Conservation (phyloP, 1,140 invertebrate species). For the Nephila pilipes region DNA sequence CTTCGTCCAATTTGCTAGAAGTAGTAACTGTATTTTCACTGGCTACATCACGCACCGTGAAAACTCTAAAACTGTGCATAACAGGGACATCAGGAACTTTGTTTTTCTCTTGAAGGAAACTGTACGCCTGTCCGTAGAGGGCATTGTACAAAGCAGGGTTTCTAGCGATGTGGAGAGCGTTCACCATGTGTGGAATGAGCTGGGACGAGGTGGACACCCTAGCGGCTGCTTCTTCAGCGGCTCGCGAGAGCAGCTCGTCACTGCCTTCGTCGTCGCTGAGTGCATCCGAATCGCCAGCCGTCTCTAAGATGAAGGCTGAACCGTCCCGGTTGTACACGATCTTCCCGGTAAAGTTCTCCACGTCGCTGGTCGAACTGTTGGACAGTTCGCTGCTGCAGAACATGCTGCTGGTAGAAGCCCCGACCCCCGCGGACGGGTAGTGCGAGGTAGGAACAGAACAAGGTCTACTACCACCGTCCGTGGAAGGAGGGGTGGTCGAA, state of each 20-base stretch:
- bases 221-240: slow-evolving; percentile 85
- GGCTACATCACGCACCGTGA: slow-evolving; percentile 85
- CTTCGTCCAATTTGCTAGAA: slow-evolving; percentile 67
- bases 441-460: slow-evolving; percentile 76
- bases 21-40: slow-evolving; percentile 58
- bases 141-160: slow-evolving; percentile 85
- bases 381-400: slow-evolving; percentile 67
- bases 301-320: slow-evolving; percentile 96
- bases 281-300: slow-evolving; percentile 86
- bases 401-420: slow-evolving; percentile 53
- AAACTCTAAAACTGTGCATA: slow-evolving; percentile 96
- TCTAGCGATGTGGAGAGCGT: slow-evolving; percentile 93
- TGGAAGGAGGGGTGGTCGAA: slow-evolving; percentile 44
- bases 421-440: slow-evolving; percentile 72
- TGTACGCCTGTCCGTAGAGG: slow-evolving; percentile 83
- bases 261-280: slow-evolving; percentile 85
- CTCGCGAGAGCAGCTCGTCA: slow-evolving; percentile 83
- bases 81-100: slow-evolving; percentile 90
- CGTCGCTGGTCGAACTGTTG: slow-evolving; percentile 84
- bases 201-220: slow-evolving; percentile 81
- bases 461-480: slow-evolving; percentile 64
- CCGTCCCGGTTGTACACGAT: slow-evolving; percentile 99
- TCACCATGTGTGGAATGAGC: slow-evolving; percentile 86
- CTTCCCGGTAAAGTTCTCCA: slow-evolving; percentile 97
- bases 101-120: slow-evolving; percentile 83